Percentiles rank a stretch among this genome's conserved stretches.
phyloP scores from a whole-genome alignment of 2,888 invertebrate genomes.

The Zhengitettix transpicula region DNA sequence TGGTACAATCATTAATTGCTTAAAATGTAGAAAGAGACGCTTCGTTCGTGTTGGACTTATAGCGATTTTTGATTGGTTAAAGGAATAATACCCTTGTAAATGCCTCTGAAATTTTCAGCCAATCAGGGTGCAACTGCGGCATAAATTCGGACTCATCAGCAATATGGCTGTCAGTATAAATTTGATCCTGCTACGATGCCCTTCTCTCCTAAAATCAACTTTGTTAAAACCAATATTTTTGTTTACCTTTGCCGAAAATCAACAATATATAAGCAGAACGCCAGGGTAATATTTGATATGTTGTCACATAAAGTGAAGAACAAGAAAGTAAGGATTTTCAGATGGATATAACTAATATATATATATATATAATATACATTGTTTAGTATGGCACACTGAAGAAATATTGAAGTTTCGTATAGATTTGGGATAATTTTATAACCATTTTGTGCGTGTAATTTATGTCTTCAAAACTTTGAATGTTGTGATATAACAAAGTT shows the following conservation, averaged over 20 bases:
- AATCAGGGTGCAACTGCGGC: conserved; percentile 20
- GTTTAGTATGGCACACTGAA: no score
- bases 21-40: no score
- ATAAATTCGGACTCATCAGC: conserved; percentile 70
- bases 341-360: no score
- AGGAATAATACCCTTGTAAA: not conserved
- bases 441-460: no score
- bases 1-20: not conserved
- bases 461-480: no score
- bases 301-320: not conserved
- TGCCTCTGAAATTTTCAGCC: conserved; percentile 4
- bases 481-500: no score
- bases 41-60: not conserved
- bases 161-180: conserved; percentile 97
- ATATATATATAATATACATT: no score
- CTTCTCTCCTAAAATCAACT: conserved; percentile 53
- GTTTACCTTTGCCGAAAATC: not conserved
- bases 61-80: not conserved
- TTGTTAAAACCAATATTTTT: conserved; percentile 1
- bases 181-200: conserved; percentile 74
- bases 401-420: no score
- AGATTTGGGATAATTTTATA: no score
- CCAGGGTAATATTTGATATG: conserved; percentile 4
- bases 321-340: no score
- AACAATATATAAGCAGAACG: conserved; percentile 2